A percentile compares a stretch with the other conserved stretches of the same genome.
Evolutionary conservation across 2,113 vertebrate genomes (phyloP).

Genomic region (Dasyprocta punctata): DNA sequence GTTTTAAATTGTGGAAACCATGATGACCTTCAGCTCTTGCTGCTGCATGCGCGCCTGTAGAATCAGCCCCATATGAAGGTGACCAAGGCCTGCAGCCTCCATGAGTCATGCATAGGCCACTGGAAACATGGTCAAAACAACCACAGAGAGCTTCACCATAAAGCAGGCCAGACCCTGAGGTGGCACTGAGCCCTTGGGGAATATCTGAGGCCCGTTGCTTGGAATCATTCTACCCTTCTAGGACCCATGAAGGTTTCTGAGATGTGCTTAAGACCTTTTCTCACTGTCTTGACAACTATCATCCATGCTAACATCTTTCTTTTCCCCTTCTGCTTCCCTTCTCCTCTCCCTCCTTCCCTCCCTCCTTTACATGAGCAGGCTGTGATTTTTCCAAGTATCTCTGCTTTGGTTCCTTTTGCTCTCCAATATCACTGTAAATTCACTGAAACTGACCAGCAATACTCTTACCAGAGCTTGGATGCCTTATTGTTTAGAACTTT

Average conservation of each 20-base stretch:
- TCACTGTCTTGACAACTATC: background rate
- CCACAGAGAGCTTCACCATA: background rate
- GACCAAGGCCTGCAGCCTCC: background rate
- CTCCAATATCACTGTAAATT: background rate
- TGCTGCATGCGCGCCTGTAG: background rate
- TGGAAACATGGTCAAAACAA: background rate
- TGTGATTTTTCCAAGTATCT: background rate
- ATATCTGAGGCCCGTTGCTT: background rate
- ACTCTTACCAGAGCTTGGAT: background rate
- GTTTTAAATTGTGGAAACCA: background rate
- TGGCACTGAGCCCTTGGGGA: background rate
- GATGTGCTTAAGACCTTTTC: background rate
- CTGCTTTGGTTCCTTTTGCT: background rate
- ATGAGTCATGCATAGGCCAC: background rate
- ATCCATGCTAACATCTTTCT: background rate
- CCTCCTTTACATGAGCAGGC: background rate
- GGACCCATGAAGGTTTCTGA: background rate
- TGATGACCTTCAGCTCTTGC: background rate
- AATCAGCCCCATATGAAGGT: background rate
- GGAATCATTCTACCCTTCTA: background rate
- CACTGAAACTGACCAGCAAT: background rate
- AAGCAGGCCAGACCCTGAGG: background rate
- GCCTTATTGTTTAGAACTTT: background rate
- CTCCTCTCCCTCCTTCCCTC: too few relatives aligned
- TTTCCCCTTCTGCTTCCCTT: background rate